Base-by-base conservation (phyloP, 2,888 invertebrate genomes). In the Zygogramma bicolorata region DNA sequence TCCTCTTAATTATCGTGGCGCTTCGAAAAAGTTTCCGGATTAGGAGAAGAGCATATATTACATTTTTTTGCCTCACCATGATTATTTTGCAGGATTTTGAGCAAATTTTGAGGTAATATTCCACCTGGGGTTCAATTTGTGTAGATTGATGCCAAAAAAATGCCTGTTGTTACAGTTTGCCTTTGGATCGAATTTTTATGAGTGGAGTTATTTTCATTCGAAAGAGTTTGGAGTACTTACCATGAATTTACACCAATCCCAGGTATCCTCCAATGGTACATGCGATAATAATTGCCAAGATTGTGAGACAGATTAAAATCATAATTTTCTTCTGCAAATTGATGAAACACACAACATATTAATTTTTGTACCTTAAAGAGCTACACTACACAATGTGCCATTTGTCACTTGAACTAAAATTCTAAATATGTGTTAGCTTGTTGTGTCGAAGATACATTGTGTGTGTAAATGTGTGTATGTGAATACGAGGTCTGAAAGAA, bases 251-350 rank as follows among this genome's bases (percentile, higher is more conserved):
- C 69, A 73, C 83, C 85, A 91, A 86, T 85, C 91, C 91, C 83
- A 92, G 89, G 86, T 92, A 91, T 85, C 92, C 90, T 84, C 90
- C 92, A 83, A 93, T 90, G 84, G 91, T 92, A 81, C 92, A 90
- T 80, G 93, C 93, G 88, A 94, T 90, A 87, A 95, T 93, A 89
- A 94, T 90, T 88, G 93, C 92, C 90, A 94, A 91, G 89, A 95
- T 92, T 88, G 94, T 91, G 89, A 95, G 92, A 91, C 95, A 95
- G 90, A 95, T 92, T 89, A 95, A 92, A 92, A 96, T 95, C 93
- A 95, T 93, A 90, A 95, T 94, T 92, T 94, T 93, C 94, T 95
- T 95, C 94, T 94, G 93, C 91, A 91, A 87, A 84, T 81, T 75
- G 87, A 84, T 66, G 74, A 80, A 79, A 80, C 75, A 80, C 75